Base-by-base conservation (phyloP, 2,797 vertebrate species). In the Premnoplex brunnescens region DNA sequence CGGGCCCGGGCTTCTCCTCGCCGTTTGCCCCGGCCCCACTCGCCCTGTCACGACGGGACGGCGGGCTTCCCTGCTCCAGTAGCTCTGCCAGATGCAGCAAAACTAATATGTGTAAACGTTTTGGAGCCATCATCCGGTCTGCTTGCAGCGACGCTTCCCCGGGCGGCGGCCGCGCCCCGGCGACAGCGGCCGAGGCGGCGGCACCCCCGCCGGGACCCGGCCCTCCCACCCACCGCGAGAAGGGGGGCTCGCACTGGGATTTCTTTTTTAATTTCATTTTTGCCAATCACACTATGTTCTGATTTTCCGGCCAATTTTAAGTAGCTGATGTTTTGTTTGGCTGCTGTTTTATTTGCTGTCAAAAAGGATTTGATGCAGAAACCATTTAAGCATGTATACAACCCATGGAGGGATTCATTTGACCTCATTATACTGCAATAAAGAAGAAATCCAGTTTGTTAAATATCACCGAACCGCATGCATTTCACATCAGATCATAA, bases 351-450 rank as follows among this genome's bases (percentile, higher is more conserved):
- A 98, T 98, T 99, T 97, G 98, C 99, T 99, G 99, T 99, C 99
- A 99, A 98, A 98, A 99, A 98, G 98, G 97, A 99, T 99, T 99
- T 99, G 98, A 98, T 98, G 98, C 98, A 95, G 97, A 98, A 99
- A 98, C 98, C 98, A 98, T 99, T 99, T 99, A 99, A 99, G 99
- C 99, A 98, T 99, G 99, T 98, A 98, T 99, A 98, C 98, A 98
- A 99, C 97, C 98, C 98, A 98, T 98, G 98, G 98, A 98, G 98
- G 98, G 99, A 98, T 99, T 99, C 99, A 99, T 99, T 99, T 99
- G 99, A 99, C 99, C 99, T 99, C 99, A 99, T 99, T 99, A 99
- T 99, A 99, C 98, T 97, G 99, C 99, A 99, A 99, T 99, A 99
- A 99, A 99, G 98, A 98, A 98, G 98, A 98, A 98, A 99, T 99